Evolutionary conservation across 2,888 invertebrate genomes (phyloP).

Genomic region (Exephanes ischioxanthus): DNA sequence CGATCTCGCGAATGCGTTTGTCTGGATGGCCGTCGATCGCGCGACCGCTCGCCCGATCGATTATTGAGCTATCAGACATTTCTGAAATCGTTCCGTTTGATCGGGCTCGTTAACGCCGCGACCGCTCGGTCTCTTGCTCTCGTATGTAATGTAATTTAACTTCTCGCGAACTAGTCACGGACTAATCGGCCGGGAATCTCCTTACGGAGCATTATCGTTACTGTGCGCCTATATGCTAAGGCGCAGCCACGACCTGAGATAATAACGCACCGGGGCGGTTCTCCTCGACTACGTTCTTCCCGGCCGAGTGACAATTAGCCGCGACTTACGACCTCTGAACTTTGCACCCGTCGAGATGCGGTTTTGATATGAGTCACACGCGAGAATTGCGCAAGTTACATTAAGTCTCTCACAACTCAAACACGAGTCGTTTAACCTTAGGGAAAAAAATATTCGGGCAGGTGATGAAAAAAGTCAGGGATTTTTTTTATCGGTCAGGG

Average conservation of each 20-base stretch:
- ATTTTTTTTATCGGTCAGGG: too few species aligned
- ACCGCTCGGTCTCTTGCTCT: not conserved
- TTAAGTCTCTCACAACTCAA: not conserved
- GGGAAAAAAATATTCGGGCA: not conserved
- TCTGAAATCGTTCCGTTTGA: constrained; percentile 57
- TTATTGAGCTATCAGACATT: constrained; percentile 69
- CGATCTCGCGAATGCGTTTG: constrained; percentile 47
- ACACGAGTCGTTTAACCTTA: not conserved
- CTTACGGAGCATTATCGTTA: constrained; percentile 46
- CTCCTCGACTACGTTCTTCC: not conserved
- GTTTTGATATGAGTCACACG: not conserved
- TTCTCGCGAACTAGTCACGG: constrained; percentile 52
- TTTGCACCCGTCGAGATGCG: not conserved
- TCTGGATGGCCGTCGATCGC: constrained; percentile 46
- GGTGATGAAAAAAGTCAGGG: too few species aligned
- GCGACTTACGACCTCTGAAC: constrained; percentile 61
- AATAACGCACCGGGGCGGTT: constrained; percentile 19
- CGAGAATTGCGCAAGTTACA: not conserved
- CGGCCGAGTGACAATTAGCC: constrained; percentile 60
- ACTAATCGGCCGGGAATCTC: constrained; percentile 62
- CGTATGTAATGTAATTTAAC: not conserved
- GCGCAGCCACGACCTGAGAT: constrained; percentile 9
- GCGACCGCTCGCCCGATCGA: constrained; percentile 54
- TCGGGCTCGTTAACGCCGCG: constrained; percentile 55
- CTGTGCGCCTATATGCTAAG: constrained; percentile 16